Evolutionary conservation across 1,140 invertebrate species (phyloP).

Genomic region (Xylocopa sonorina): DNA sequence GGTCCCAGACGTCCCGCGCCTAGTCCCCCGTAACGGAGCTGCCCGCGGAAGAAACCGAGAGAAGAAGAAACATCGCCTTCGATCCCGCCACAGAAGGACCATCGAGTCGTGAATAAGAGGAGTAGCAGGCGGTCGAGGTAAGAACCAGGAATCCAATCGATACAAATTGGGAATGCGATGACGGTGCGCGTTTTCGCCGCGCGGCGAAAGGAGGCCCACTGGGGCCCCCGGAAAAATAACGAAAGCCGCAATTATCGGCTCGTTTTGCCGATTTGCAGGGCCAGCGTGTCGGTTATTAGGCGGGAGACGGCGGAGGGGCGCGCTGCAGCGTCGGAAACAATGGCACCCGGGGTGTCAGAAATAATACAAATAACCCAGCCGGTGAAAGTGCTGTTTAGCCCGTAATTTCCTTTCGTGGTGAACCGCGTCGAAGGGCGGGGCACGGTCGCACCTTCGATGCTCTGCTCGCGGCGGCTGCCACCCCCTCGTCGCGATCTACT

Average conservation of each 20-base stretch:
- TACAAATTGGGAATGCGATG: constrained; percentile 76
- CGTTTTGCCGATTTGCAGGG: constrained; percentile 72
- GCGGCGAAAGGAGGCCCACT: not conserved
- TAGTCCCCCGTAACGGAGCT: constrained; percentile 12
- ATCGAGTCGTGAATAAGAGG: not conserved
- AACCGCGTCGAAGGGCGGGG: constrained; percentile 70
- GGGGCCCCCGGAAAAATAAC: constrained; percentile 69
- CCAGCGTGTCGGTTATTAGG: constrained; percentile 57
- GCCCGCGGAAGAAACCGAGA: not conserved
- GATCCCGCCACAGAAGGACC: not conserved
- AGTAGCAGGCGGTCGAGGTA: constrained; percentile 28
- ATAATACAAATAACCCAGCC: constrained; percentile 73
- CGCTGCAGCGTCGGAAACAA: constrained; percentile 72
- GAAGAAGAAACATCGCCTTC: not conserved
- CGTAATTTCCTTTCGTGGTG: constrained; percentile 71
- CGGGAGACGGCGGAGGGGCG: not conserved
- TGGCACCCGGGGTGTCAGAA: constrained; percentile 69
- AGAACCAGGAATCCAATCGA: constrained; percentile 69
- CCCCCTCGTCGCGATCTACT: constrained; percentile 29
- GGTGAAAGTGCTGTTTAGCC: constrained; percentile 68
- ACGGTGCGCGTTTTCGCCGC: constrained; percentile 69
- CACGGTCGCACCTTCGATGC: constrained; percentile 75
- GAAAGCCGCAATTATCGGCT: constrained; percentile 73
- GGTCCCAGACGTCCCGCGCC: not conserved
- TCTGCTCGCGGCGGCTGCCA: constrained; percentile 14